phyloP scores from a whole-genome alignment of 2,888 invertebrate genomes.

The Anthrax anthrax region DNA sequence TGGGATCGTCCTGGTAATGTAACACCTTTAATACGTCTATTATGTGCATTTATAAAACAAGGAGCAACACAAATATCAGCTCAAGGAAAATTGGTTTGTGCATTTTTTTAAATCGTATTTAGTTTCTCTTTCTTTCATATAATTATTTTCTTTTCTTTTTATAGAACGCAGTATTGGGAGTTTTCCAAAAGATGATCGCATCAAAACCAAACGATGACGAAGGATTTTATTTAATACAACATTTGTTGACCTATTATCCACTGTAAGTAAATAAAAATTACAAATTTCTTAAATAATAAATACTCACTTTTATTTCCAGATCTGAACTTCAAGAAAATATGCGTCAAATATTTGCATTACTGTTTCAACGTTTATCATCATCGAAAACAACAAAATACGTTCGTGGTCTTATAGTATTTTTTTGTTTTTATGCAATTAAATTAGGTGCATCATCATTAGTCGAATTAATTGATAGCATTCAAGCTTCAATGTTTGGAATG shows the following conservation, averaged over 20 bases:
- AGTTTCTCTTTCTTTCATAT: neutral
- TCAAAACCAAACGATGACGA: conserved; percentile 93
- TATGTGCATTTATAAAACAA: conserved; percentile 71
- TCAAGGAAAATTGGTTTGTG: conserved; percentile 54
- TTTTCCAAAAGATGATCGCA: conserved; percentile 92
- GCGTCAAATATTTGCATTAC: conserved; percentile 75
- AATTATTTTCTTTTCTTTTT: conserved; percentile 23
- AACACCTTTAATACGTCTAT: conserved; percentile 79
- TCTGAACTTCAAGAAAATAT: conserved; percentile 58
- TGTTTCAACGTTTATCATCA: conserved; percentile 86
- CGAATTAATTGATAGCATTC: conserved; percentile 70
- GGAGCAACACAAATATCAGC: conserved; percentile 53
- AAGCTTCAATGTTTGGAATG: conserved; percentile 89
- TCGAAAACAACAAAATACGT: conserved; percentile 94
- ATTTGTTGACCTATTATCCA: conserved; percentile 70
- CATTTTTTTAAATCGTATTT: no score
- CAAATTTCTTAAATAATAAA: neutral
- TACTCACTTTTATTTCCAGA: conserved; percentile 41
- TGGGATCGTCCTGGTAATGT: conserved; percentile 94
- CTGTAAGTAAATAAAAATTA: conserved; percentile 40
- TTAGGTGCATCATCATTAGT: conserved; percentile 62
- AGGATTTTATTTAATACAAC: conserved; percentile 82
- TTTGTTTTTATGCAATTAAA: conserved; percentile 72
- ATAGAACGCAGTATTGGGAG: conserved; percentile 70
- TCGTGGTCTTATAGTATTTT: conserved; percentile 78